Percentiles rank a stretch among this genome's conserved stretches.
Evolutionary conservation across 37 sponge, comb jelly and placozoan species (phyloP).

Genomic region (Halisarca cf. caerulea): DNA sequence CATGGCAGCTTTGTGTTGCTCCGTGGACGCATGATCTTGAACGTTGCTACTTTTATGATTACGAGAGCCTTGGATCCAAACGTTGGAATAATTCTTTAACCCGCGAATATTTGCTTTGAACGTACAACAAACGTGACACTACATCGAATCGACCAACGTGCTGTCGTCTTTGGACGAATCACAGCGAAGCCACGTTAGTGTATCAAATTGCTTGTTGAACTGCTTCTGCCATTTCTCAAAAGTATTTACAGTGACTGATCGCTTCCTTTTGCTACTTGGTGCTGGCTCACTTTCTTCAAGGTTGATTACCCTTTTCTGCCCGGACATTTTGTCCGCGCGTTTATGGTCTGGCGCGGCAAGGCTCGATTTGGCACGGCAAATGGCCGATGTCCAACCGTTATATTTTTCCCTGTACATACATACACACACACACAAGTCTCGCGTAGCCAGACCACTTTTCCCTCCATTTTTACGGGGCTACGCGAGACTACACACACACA

Average conservation of each 20-base stretch:
- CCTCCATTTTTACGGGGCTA: too few species aligned
- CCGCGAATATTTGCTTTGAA: slow-evolving; percentile 25
- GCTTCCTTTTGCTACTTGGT: neutral
- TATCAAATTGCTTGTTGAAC: slow-evolving; percentile 26
- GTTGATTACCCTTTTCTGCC: neutral
- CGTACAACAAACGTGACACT: slow-evolving; percentile 40
- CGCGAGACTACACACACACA: too few species aligned
- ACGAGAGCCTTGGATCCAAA: slow-evolving; percentile 35
- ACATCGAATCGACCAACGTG: slow-evolving; percentile 19
- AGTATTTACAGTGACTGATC: slow-evolving; percentile 20
- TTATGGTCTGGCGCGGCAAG: neutral
- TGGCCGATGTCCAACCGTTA: slow-evolving; percentile 35
- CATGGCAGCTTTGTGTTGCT: slow-evolving; percentile 46
- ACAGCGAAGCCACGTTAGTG: slow-evolving; percentile 36
- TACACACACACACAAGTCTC: too few species aligned
- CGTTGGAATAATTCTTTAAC: slow-evolving; percentile 44
- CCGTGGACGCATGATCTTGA: slow-evolving; percentile 38
- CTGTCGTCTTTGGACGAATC: slow-evolving; percentile 15
- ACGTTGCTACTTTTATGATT: slow-evolving; percentile 54
- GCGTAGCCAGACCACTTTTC: too few species aligned
- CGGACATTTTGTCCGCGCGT: neutral
- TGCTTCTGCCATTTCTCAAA: slow-evolving; percentile 48
- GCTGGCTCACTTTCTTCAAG: neutral
- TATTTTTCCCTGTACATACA: slow-evolving; percentile 41
- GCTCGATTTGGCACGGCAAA: neutral